Evolutionary conservation across 2,797 vertebrate species (phyloP).

Genomic region (Centropyge bicolor): DNA sequence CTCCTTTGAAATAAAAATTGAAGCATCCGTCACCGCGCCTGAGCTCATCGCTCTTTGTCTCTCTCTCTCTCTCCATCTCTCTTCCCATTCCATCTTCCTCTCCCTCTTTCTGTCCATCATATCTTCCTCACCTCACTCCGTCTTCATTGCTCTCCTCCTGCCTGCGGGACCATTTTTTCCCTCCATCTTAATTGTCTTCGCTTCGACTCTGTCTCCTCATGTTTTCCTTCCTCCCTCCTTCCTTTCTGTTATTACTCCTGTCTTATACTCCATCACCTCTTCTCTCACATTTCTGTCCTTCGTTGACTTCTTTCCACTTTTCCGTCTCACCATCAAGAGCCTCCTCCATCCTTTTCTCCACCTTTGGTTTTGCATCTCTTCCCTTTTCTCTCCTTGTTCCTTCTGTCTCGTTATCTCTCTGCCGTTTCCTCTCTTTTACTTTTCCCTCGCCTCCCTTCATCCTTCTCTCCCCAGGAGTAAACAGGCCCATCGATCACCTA

Average conservation of each 20-base stretch:
- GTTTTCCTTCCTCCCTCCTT: not conserved
- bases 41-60: not conserved
- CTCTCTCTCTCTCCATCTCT: not conserved
- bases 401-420: constrained; percentile 9
- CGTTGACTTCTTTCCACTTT: not conserved
- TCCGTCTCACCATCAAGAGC: not conserved
- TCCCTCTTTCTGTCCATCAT: not conserved
- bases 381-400: not conserved
- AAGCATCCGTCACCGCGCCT: constrained; percentile 12
- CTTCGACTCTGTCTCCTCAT: not conserved
- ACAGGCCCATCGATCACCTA: constrained; percentile 47
- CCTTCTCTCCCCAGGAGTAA: constrained; percentile 22
- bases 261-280: constrained; percentile 1
- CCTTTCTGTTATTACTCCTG: not conserved
- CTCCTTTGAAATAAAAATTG: constrained; percentile 20
- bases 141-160: constrained; percentile 9
- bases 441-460: not conserved
- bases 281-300: constrained; percentile 12
- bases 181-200: not conserved
- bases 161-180: constrained; percentile 13
- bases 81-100: not conserved
- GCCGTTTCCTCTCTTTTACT: not conserved
- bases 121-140: not conserved
- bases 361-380: constrained; percentile 22
- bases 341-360: not conserved